These are phyloP conservation scores for Heliconius congener DNA, from an alignment of 1,140 invertebrate species.

Conservation along the genomic window DNA sequence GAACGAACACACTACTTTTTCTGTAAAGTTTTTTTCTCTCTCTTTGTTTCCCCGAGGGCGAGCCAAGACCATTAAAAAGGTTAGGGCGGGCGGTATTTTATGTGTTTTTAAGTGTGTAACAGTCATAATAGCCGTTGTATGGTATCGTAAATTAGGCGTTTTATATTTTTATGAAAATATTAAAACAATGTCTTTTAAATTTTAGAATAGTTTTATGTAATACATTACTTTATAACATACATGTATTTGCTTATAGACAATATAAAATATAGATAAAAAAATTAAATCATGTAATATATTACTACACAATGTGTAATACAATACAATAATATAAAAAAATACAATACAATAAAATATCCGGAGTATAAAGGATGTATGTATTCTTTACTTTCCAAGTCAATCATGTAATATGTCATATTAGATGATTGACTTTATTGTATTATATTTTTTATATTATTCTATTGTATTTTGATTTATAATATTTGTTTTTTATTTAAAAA, in stretches of 20 bases:
- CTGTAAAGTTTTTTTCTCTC: slow-evolving; percentile 61
- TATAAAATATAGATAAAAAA: no score
- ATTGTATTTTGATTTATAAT: no score
- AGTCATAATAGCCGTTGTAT: slow-evolving; percentile 63
- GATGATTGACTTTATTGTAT: no score
- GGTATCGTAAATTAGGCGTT: slow-evolving; percentile 45
- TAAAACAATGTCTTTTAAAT: slow-evolving; percentile 19
- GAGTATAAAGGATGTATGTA: no score
- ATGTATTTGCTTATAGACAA: not conserved
- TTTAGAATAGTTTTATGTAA: not conserved
- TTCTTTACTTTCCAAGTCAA: no score
- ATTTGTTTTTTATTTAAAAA: no score
- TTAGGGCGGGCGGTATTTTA: slow-evolving; percentile 61
- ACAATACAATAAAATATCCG: no score
- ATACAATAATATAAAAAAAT: no score
- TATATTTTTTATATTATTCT: no score
- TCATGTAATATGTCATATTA: no score
- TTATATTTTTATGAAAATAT: not conserved
- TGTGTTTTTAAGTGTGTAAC: slow-evolving; percentile 69
- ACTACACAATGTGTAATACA: no score
- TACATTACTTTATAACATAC: not conserved
- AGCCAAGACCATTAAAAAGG: slow-evolving; percentile 73
- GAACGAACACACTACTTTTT: slow-evolving; percentile 70
- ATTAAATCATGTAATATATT: no score
- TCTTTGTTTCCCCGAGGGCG: slow-evolving; percentile 74